These are phyloP conservation scores for Diglossa cyanea DNA, from an alignment of 2,797 vertebrate species.

Conservation along the genomic window DNA sequence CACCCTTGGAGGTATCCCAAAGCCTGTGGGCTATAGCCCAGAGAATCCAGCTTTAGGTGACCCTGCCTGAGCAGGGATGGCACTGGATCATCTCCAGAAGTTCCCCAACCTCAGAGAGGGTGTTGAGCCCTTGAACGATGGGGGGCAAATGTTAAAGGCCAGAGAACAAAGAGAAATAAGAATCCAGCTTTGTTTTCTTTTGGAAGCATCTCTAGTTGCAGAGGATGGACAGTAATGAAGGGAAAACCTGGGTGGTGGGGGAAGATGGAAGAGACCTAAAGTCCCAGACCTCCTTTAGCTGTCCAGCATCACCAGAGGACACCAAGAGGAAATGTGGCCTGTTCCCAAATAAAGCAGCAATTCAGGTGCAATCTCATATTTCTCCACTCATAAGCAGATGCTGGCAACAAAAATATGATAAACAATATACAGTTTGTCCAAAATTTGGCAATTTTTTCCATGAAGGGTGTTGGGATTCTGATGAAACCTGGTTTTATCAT, in stretches of 20 bases:
- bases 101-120: neutral
- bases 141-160: neutral
- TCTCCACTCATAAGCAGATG: neutral
- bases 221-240: neutral
- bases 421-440: neutral
- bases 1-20: neutral
- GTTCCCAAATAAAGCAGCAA: neutral
- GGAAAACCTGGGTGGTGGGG: neutral
- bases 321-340: neutral
- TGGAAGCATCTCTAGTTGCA: neutral
- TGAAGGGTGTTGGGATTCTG: neutral
- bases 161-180: neutral
- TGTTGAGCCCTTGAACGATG: neutral
- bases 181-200: neutral
- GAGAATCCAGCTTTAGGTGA: neutral
- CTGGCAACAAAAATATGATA: neutral
- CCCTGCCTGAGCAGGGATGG: neutral
- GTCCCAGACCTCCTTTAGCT: neutral
- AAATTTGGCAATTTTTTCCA: neutral
- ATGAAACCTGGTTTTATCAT: neutral
- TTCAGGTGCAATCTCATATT: neutral
- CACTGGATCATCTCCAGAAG: neutral
- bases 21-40: fast-evolving
- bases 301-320: neutral
- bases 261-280: neutral